Percentiles rank a stretch among this genome's conserved stretches.
These are phyloP conservation scores for Brachionus asplanchnoidis DNA, from an alignment of 1,140 invertebrate genomes.

Conservation along the genomic window DNA sequence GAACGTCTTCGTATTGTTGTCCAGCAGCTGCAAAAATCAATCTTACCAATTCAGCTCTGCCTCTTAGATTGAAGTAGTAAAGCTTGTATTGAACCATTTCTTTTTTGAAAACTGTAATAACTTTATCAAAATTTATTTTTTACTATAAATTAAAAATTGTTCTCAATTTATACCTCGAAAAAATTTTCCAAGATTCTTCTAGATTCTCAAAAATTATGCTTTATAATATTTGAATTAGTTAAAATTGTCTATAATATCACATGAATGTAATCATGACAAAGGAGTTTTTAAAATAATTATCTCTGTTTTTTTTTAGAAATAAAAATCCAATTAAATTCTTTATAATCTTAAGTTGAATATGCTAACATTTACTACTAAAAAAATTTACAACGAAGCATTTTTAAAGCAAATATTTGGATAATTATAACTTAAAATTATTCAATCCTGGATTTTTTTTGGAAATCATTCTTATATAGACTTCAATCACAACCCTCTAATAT, in stretches of 20 bases:
- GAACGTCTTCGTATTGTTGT: conserved; percentile 31
- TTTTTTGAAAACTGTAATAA: too few relatives aligned
- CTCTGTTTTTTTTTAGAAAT: too few relatives aligned
- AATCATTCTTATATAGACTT: too few relatives aligned
- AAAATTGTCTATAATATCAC: background rate
- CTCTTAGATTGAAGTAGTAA: conserved; percentile 14
- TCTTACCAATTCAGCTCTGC: background rate
- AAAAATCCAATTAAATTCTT: too few relatives aligned
- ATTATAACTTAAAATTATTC: too few relatives aligned
- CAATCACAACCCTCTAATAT: too few relatives aligned
- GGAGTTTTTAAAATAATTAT: background rate
- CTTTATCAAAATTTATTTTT: too few relatives aligned
- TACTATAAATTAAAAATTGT: background rate
- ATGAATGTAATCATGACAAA: background rate
- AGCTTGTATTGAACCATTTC: conserved; percentile 41
- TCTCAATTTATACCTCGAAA: background rate
- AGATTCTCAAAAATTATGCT: background rate
- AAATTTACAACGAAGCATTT: too few relatives aligned
- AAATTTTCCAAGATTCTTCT: background rate
- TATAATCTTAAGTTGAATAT: too few relatives aligned
- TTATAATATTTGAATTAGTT: background rate
- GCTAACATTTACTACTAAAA: too few relatives aligned
- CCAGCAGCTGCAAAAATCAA: conserved; percentile 37
- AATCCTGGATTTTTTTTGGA: too few relatives aligned
- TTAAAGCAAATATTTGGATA: too few relatives aligned